phyloP scores from a whole-genome alignment of 2,797 vertebrate species.

The Argya squamiceps region DNA sequence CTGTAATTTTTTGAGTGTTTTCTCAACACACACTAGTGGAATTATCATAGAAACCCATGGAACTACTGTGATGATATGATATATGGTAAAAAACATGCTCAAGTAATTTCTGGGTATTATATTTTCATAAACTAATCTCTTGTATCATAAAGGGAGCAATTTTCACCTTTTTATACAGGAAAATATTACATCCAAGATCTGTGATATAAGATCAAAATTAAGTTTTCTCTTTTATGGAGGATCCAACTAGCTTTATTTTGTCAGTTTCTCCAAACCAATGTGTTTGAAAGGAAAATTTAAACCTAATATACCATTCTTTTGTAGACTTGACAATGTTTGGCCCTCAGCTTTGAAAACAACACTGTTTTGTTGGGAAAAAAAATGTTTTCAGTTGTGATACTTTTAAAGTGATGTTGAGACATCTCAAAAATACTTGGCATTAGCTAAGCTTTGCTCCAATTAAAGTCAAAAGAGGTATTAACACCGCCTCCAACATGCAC shows the following conservation, averaged over 20 bases:
- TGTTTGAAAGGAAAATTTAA: background rate
- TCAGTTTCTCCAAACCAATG: background rate
- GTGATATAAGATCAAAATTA: background rate
- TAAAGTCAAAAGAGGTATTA: background rate
- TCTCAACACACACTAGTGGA: background rate
- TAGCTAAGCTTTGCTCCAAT: background rate
- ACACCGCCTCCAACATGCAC: background rate
- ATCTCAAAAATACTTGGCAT: background rate
- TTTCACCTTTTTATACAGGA: background rate
- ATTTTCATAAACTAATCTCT: background rate
- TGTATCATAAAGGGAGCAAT: background rate
- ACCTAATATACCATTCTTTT: background rate
- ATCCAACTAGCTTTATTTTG: background rate
- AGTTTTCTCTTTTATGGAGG: background rate
- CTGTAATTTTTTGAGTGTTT: background rate
- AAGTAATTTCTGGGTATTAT: background rate
- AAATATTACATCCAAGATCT: slow-evolving; percentile 3
- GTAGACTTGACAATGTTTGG: background rate
- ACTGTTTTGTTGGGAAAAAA: background rate
- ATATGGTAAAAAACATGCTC: background rate
- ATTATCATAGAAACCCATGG: background rate
- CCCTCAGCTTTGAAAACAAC: background rate
- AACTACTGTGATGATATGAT: background rate
- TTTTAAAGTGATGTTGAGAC: background rate
- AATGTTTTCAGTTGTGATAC: background rate